Conservation (phyloP, 1,140 invertebrate species). For the Drosophila ficusphila region DNA sequence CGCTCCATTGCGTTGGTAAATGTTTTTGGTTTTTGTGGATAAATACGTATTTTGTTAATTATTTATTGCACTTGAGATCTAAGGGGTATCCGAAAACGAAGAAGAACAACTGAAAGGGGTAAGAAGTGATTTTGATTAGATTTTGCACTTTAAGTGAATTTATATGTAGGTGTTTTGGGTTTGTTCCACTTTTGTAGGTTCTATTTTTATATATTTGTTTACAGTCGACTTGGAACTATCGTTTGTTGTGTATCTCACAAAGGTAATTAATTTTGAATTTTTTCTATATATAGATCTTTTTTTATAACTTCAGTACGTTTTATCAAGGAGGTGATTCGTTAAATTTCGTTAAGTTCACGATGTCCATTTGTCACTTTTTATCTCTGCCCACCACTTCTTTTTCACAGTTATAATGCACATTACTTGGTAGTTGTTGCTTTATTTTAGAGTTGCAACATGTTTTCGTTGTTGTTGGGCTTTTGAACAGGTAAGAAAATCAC, state of each 20-base stretch:
- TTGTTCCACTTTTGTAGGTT: background rate
- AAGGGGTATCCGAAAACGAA: constrained; percentile 12
- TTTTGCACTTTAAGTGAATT: background rate
- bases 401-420: constrained; percentile 30
- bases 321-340: too few species aligned
- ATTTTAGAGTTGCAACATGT: constrained; percentile 31
- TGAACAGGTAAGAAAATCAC: constrained; percentile 61
- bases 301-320: too few species aligned
- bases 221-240: too few species aligned
- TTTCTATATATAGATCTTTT: too few species aligned
- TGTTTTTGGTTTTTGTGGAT: constrained; percentile 17
- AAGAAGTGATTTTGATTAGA: background rate
- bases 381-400: constrained; percentile 15
- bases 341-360: background rate
- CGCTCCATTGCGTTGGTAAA: constrained; percentile 38
- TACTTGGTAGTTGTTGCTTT: constrained; percentile 18
- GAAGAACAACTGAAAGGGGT: constrained; percentile 26
- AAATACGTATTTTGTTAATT: constrained; percentile 5
- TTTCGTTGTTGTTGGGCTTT: constrained; percentile 44
- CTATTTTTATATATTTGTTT: too few species aligned
- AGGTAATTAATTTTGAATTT: too few species aligned
- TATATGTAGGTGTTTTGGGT: background rate
- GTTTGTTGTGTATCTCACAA: too few species aligned
- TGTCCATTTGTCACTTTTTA: background rate
- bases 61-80: constrained; percentile 14